Conservation (phyloP, 2,113 vertebrate species). For the Poeciliopsis turrubarensis region DNA sequence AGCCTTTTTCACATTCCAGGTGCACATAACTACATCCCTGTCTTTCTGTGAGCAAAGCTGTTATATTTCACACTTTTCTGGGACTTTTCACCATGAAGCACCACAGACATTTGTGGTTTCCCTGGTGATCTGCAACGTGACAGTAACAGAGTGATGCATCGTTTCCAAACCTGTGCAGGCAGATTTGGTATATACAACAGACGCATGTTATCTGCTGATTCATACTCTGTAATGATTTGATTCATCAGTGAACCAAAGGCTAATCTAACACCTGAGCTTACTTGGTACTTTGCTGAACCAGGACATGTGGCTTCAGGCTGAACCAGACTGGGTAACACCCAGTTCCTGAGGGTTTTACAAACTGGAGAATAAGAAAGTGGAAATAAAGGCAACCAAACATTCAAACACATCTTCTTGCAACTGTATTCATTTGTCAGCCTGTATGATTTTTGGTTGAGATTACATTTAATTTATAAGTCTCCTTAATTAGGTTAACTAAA, state of each 20-base stretch:
- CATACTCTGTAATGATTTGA: slow-evolving; percentile 16
- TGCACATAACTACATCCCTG: slow-evolving; percentile 22
- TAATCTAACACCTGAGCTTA: slow-evolving; percentile 13
- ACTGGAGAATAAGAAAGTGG: not conserved
- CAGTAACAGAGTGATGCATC: slow-evolving; percentile 25
- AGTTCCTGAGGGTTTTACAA: not conserved
- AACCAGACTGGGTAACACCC: not conserved
- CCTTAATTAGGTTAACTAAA: not conserved
- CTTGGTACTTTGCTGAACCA: not conserved
- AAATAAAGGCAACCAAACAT: not conserved
- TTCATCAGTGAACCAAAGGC: slow-evolving; percentile 43
- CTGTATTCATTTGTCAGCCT: not conserved
- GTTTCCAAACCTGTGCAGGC: slow-evolving; percentile 50
- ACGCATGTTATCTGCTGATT: slow-evolving; percentile 18
- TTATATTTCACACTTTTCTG: slow-evolving; percentile 68
- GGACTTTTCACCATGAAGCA: slow-evolving; percentile 30
- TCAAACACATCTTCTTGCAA: not conserved
- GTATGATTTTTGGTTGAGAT: not conserved
- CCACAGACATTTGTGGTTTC: slow-evolving; percentile 59
- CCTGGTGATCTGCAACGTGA: slow-evolving; percentile 36
- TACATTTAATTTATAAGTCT: not conserved
- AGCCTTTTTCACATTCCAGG: slow-evolving; percentile 29
- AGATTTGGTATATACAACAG: slow-evolving; percentile 25
- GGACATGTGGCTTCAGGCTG: slow-evolving; percentile 36
- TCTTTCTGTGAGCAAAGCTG: slow-evolving; percentile 40